A percentile compares a stretch with the other conserved stretches of the same genome.
These are phyloP conservation scores for Dryomyza anilis DNA, from an alignment of 2,888 invertebrate species.

Conservation along the genomic window DNA sequence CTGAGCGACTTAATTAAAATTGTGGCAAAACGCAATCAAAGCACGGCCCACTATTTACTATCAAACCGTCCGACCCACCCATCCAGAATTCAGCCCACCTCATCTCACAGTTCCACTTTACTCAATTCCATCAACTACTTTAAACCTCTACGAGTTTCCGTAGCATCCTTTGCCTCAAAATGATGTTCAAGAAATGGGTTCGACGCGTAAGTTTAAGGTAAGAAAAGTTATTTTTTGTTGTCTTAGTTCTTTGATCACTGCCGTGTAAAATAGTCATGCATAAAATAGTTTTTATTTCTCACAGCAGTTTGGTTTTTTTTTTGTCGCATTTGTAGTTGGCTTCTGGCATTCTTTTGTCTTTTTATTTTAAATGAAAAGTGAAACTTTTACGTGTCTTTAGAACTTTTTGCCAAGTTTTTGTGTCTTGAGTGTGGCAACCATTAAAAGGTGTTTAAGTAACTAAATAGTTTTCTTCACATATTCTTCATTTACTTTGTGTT, in stretches of 20 bases:
- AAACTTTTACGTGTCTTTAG: too few species aligned
- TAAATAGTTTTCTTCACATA: too few species aligned
- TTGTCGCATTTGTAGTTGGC: background rate
- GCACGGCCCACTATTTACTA: background rate
- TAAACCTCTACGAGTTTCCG: too few species aligned
- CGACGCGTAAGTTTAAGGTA: constrained; percentile 60
- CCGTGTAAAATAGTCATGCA: background rate
- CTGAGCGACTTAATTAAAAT: background rate
- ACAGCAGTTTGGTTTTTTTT: background rate
- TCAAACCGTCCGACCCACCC: background rate
- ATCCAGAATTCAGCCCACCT: too few species aligned
- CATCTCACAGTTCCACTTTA: too few species aligned
- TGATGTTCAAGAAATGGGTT: constrained; percentile 60
- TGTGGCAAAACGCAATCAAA: background rate
- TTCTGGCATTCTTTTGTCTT: background rate
- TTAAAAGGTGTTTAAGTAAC: too few species aligned
- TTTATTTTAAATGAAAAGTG: too few species aligned
- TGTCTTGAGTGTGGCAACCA: too few species aligned
- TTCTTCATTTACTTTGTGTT: too few species aligned
- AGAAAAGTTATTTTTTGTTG: constrained; percentile 33
- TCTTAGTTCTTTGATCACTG: too few species aligned
- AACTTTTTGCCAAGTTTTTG: too few species aligned
- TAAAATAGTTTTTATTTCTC: background rate
- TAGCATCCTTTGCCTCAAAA: too few species aligned
- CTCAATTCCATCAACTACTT: background rate